Conservation (phyloP, 1,140 invertebrate genomes). For the Cephus cinctus region DNA sequence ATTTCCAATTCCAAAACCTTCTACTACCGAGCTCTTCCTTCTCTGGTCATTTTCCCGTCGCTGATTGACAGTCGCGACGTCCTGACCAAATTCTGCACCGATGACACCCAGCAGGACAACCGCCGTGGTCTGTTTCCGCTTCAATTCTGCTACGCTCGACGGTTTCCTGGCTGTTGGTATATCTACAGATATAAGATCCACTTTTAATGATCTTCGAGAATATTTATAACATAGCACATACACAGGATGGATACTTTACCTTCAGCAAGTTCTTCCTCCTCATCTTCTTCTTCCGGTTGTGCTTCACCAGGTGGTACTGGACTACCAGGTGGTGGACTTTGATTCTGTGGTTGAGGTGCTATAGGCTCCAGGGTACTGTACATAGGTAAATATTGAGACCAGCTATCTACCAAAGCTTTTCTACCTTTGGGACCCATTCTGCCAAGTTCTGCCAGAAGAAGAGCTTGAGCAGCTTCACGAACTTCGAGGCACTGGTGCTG, state of each 20-base stretch:
- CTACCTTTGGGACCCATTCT: conserved; percentile 89
- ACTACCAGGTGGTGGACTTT: conserved; percentile 49
- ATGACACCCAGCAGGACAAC: conserved; percentile 96
- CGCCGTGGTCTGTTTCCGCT: conserved; percentile 94
- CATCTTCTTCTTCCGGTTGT: conserved; percentile 78
- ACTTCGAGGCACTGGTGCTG: conserved; percentile 98
- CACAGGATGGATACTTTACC: conserved; percentile 31
- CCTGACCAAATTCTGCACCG: conserved; percentile 96
- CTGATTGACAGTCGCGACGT: conserved; percentile 69
- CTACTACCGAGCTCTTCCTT: conserved; percentile 80
- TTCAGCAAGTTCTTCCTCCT: conserved; percentile 72
- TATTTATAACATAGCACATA: neutral
- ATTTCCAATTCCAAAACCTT: conserved; percentile 89
- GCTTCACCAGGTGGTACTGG: conserved; percentile 42
- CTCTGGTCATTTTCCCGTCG: conserved; percentile 62
- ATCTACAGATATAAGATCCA: conserved; percentile 42
- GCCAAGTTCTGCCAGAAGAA: conserved; percentile 89
- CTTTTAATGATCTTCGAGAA: neutral
- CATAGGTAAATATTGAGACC: conserved; percentile 91
- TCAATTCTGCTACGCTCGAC: conserved; percentile 82
- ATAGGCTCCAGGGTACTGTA: conserved; percentile 67
- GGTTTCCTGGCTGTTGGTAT: conserved; percentile 69
- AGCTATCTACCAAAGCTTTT: conserved; percentile 89
- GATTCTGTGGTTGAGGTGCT: conserved; percentile 48
- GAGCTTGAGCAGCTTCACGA: conserved; percentile 89